Evolutionary conservation across 2,797 vertebrate genomes (phyloP), one percentile per base, ranked within the genome.

Genomic region (Lutjanus campechanus): DNA sequence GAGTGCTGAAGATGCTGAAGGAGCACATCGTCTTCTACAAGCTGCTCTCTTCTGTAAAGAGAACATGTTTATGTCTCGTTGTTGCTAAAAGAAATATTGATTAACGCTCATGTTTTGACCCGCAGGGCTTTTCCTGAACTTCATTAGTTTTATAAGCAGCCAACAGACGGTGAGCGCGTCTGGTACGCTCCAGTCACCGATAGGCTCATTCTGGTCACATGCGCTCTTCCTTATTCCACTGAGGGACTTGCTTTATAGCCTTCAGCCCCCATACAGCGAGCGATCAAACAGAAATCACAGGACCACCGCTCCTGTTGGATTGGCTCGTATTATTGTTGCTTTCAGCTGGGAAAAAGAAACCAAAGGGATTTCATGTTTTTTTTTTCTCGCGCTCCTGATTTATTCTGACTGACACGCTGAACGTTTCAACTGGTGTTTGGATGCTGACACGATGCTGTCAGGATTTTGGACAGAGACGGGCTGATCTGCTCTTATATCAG

Each of bases 161-260:
- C 75, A 69, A 15, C 80, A 82, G 77, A 74, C 85, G n/a, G 73
- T 25, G 77, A 73, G 85, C 77, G 91, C 81, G 85, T 78, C 75
- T 82, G 91, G 63, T 36, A 87, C 91, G 96, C 96, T 95, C 96
- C 91, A 76, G 81, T 81, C 64, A 8, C 81, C 58, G 90, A 96
- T 97, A 93, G 96, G 96, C 76, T 70, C 9, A 0, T 54, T 73
- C 4, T 40, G 76, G 90, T 95, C 97, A 97, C 96, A 91, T 97
- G 96, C 87, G 87, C 89, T 65, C 84, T 85, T 91, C 94, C 95
- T 93, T 94, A 88, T 93, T 90, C 90, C 84, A 70, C 77, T 19
- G 85, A 88, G 88, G 29, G 91, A 85, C 76, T 77, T 22, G 86
- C 89, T 84, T 81, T 88, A 87, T 86, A 89, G 81, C 83, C 87